Conservation (phyloP, 2,888 invertebrate species). For the Noctua fimbriata region DNA sequence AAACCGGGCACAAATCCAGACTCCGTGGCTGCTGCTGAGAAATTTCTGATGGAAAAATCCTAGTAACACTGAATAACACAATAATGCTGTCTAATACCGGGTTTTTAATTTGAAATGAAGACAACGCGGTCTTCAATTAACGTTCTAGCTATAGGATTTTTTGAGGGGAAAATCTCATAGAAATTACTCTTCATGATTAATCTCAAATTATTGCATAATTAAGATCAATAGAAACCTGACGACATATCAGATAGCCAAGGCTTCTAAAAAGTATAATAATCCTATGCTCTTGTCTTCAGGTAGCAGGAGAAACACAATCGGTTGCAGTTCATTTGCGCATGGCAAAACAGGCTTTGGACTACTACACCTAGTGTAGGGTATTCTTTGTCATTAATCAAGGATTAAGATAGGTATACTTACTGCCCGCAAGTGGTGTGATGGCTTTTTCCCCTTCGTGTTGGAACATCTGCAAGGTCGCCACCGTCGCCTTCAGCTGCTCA, state of each 20-base stretch:
- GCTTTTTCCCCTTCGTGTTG: constrained; percentile 92
- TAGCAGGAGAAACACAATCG: not conserved
- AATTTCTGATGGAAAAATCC: no score
- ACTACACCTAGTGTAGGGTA: not conserved
- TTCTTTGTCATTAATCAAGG: not conserved
- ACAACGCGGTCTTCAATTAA: not conserved
- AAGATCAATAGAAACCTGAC: not conserved
- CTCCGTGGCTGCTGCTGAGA: no score
- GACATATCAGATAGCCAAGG: not conserved
- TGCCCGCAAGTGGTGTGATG: constrained; percentile 84
- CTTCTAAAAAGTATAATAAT: no score
- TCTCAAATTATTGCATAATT: not conserved
- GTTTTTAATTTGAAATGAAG: not conserved
- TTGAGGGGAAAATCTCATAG: not conserved
- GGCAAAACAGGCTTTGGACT: not conserved
- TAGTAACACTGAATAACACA: no score
- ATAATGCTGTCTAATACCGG: no score
- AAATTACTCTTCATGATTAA: no score
- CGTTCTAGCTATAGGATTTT: not conserved
- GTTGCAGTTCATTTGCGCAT: no score
- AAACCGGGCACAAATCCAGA: no score
- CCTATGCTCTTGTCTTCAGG: not conserved
- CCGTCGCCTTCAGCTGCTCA: constrained; percentile 96
- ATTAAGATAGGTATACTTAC: constrained; percentile 72
- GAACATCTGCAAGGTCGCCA: constrained; percentile 94